Conservation (phyloP, 2,797 vertebrate species). For the Phoeniculus purpureus region DNA sequence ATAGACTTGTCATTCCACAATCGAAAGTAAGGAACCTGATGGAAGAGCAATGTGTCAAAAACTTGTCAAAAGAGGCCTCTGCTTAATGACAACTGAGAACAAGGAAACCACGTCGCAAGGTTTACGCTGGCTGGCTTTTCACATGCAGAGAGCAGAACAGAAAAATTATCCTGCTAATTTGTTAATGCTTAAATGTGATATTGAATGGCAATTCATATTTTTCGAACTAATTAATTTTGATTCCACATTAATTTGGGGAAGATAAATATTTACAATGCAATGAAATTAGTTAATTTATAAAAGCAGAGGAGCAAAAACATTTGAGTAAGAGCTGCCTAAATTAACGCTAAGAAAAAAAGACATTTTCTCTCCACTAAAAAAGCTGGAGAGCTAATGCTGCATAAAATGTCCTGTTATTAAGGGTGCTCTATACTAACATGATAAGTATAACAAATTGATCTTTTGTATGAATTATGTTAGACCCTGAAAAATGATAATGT, state of each 20-base stretch:
- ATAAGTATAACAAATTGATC: constrained; percentile 61
- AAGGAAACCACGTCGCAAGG: constrained; percentile 26
- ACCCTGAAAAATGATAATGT: constrained; percentile 61
- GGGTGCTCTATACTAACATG: constrained; percentile 24
- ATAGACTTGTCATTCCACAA: constrained; percentile 73
- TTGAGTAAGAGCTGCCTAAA: constrained; percentile 44
- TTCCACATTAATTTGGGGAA: constrained; percentile 47
- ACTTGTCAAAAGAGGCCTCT: constrained; percentile 60
- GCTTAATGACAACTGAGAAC: constrained; percentile 55
- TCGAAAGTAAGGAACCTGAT: constrained; percentile 68
- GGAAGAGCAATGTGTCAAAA: constrained; percentile 73
- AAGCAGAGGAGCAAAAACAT: constrained; percentile 35
- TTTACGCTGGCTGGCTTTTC: constrained; percentile 19
- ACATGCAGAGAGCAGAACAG: neutral
- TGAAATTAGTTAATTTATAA: constrained; percentile 54
- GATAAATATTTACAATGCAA: constrained; percentile 66
- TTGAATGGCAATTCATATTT: constrained; percentile 33
- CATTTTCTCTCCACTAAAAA: constrained; percentile 10
- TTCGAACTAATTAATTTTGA: constrained; percentile 64
- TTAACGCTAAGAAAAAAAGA: neutral
- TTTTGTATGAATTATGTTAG: constrained; percentile 65
- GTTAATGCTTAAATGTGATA: constrained; percentile 35
- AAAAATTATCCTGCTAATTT: constrained; percentile 45
- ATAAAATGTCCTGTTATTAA: constrained; percentile 53
- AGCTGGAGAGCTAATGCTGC: constrained; percentile 33